Evolutionary conservation across 2,888 invertebrate species (phyloP).

Genomic region (Ormyrus pomaceus): DNA sequence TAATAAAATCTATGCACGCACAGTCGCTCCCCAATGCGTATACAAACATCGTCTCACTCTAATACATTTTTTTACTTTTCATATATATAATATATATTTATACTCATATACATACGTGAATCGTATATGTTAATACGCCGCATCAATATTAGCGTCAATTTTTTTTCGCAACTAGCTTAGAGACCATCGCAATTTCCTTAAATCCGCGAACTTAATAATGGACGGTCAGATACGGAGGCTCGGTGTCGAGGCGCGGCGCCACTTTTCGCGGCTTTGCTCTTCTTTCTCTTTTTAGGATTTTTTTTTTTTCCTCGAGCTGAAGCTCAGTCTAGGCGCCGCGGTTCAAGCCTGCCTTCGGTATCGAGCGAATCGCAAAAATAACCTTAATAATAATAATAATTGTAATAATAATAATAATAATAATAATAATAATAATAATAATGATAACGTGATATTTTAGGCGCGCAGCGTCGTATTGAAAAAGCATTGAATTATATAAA

Average conservation of each 20-base stretch:
- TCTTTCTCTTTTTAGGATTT: slow-evolving; percentile 7
- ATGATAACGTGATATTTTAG: slow-evolving; percentile 17
- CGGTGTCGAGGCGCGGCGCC: slow-evolving; percentile 64
- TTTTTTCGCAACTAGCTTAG: slow-evolving; percentile 50
- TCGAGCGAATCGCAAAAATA: slow-evolving; percentile 53
- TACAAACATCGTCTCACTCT: slow-evolving; percentile 41
- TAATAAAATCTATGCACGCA: slow-evolving; percentile 39
- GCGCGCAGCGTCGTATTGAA: slow-evolving; percentile 10
- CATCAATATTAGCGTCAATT: slow-evolving; percentile 6
- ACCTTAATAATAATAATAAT: too few relatives aligned
- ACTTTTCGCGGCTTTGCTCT: slow-evolving; percentile 67
- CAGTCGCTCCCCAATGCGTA: slow-evolving; percentile 18
- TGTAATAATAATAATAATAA: too few relatives aligned
- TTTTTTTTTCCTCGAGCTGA: slow-evolving; percentile 50
- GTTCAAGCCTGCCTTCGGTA: slow-evolving; percentile 55
- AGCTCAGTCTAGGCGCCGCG: slow-evolving; percentile 72
- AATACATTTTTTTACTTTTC: slow-evolving; percentile 32
- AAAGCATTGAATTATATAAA: too few relatives aligned
- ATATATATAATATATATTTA: slow-evolving; percentile 45
- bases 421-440: slow-evolving; percentile 19
- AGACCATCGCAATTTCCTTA: slow-evolving; percentile 63
- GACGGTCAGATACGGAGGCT: slow-evolving; percentile 63
- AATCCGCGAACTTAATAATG: slow-evolving; percentile 61
- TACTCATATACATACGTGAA: slow-evolving; percentile 49
- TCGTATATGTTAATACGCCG: slow-evolving; percentile 22